Conservation (phyloP, 2,113 vertebrate species). For the Cheirogaleus medius region DNA sequence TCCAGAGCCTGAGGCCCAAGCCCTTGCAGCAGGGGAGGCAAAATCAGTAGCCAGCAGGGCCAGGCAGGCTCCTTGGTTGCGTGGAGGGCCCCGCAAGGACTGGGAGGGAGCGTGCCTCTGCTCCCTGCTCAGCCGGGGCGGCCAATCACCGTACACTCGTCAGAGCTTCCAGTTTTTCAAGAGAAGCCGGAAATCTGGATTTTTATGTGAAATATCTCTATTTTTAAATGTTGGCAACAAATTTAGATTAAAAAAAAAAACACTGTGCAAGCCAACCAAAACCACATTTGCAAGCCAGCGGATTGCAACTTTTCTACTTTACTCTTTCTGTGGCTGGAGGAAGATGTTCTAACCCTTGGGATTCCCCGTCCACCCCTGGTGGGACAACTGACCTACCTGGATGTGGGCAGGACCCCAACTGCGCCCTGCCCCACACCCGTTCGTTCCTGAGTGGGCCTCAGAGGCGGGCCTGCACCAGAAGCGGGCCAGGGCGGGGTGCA, state of each 20-base stretch:
- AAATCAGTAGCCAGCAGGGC: rapidly evolving
- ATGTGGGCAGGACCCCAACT: background rate
- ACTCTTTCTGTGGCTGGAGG: background rate
- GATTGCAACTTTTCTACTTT: constrained; percentile 3
- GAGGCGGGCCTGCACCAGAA: background rate
- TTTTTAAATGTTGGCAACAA: constrained; percentile 75
- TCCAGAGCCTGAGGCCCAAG: background rate
- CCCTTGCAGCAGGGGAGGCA: background rate
- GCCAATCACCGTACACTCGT: background rate
- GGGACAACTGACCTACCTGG: background rate
- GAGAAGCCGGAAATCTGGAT: constrained; percentile 66
- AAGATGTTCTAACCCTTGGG: background rate
- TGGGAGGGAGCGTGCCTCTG: background rate
- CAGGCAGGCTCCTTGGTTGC: background rate
- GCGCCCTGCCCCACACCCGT: background rate
- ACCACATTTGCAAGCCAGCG: constrained; percentile 23
- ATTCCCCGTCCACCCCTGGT: background rate
- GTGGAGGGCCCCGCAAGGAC: background rate
- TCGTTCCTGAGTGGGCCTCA: background rate
- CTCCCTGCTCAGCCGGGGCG: background rate
- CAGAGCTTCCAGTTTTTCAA: constrained; percentile 38
- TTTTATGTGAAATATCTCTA: constrained; percentile 72
- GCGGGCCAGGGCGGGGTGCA: rapidly evolving
- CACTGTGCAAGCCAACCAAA: constrained; percentile 46
- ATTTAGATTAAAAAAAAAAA: constrained; percentile 6